phyloP scores from a whole-genome alignment of 2,113 vertebrate genomes.

The Cairina moschata region DNA sequence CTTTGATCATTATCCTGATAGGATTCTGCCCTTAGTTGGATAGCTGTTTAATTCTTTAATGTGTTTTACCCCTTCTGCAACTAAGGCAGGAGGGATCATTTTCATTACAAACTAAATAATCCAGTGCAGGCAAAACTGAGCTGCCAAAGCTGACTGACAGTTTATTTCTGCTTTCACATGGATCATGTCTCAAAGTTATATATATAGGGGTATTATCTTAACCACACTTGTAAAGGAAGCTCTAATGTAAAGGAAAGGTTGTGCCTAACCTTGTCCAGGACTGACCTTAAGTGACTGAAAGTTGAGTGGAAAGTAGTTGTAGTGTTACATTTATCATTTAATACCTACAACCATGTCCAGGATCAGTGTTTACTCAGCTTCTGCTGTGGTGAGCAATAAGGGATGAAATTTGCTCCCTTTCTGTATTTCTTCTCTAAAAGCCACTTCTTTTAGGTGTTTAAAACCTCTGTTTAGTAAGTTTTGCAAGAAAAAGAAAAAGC shows the following conservation, averaged over 20 bases:
- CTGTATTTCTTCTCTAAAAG: background rate
- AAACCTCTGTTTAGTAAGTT: background rate
- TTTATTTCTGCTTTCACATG: background rate
- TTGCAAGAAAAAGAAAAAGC: background rate
- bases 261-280: background rate
- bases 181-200: background rate
- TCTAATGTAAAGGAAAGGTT: background rate
- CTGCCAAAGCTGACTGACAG: background rate
- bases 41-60: background rate
- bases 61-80: background rate
- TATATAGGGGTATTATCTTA: background rate
- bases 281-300: background rate
- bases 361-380: background rate
- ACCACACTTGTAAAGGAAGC: background rate
- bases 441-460: background rate
- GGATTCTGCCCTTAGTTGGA: background rate
- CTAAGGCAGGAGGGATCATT: background rate
- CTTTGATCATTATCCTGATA: background rate
- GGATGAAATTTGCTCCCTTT: background rate
- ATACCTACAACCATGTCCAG: background rate
- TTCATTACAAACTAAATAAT: background rate
- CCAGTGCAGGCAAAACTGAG: background rate
- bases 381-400: background rate
- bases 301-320: conserved; percentile 1
- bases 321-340: background rate